Evolutionary conservation across 2,113 vertebrate species (phyloP).

Genomic region (Tiliqua scincoides): DNA sequence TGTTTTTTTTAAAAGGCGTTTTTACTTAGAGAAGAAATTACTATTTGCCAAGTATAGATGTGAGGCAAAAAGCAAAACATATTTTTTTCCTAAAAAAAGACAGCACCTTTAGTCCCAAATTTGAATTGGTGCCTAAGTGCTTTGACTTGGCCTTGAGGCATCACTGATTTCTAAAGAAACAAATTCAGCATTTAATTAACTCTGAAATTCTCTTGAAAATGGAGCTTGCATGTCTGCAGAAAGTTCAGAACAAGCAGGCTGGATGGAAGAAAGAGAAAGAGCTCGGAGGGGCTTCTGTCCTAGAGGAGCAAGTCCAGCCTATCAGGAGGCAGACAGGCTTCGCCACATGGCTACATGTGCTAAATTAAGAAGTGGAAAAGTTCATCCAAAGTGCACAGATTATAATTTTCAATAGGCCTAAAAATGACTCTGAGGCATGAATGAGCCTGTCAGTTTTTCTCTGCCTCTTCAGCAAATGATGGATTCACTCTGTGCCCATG

Average conservation of each 20-base stretch:
- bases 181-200: slow-evolving; percentile 76
- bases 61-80: slow-evolving; percentile 46
- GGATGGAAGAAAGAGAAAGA: slow-evolving; percentile 60
- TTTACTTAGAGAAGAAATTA: slow-evolving; percentile 17
- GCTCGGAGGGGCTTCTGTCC: slow-evolving; percentile 69
- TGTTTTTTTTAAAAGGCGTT: not conserved
- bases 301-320: slow-evolving; percentile 62
- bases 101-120: slow-evolving; percentile 59
- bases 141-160: slow-evolving; percentile 52
- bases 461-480: slow-evolving; percentile 80
- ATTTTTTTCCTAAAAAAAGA: slow-evolving; percentile 26
- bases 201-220: slow-evolving; percentile 68
- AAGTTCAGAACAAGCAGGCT: slow-evolving; percentile 69
- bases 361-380: slow-evolving; percentile 81
- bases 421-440: slow-evolving; percentile 91
- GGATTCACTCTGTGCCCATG: slow-evolving; percentile 74
- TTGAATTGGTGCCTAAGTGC: slow-evolving; percentile 57
- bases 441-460: slow-evolving; percentile 87
- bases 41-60: slow-evolving; percentile 4
- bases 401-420: slow-evolving; percentile 87
- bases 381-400: slow-evolving; percentile 91
- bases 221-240: slow-evolving; percentile 50
- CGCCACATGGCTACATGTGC: slow-evolving; percentile 69
- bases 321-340: slow-evolving; percentile 68
- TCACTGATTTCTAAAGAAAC: slow-evolving; percentile 65